Evolutionary conservation across 2,113 vertebrate species (phyloP).

Genomic region (Phodopus roborovskii): DNA sequence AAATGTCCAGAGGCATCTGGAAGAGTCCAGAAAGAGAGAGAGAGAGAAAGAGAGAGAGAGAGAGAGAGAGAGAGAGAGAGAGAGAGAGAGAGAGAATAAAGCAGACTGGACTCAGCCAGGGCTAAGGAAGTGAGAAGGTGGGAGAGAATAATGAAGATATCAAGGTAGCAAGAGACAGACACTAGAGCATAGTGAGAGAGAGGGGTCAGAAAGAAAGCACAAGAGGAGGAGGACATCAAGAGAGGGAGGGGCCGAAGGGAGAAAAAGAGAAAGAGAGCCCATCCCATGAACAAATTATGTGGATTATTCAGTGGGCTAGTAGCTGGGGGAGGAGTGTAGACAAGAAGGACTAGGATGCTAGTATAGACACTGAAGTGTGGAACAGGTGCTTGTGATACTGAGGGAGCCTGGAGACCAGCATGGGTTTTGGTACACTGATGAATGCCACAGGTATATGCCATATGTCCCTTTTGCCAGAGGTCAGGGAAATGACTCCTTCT

Average conservation of each 20-base stretch:
- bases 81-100: not conserved
- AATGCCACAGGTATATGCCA: not conserved
- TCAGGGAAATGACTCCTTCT: not conserved
- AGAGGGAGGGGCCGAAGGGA: not conserved
- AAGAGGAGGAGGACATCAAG: not conserved
- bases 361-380: not conserved
- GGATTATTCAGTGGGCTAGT: not conserved
- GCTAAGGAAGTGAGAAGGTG: not conserved
- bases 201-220: too few species aligned
- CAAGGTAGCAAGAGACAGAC: not conserved
- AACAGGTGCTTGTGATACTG: not conserved
- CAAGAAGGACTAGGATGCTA: not conserved
- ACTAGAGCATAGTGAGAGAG: not conserved
- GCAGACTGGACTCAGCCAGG: not conserved
- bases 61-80: too few species aligned
- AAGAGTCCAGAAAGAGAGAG: too few species aligned
- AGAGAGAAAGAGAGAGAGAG: too few species aligned
- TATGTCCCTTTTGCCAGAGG: not conserved
- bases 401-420: not conserved
- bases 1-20: not conserved
- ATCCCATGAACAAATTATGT: not conserved
- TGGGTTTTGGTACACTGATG: not conserved
- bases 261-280: not conserved
- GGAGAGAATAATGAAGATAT: not conserved
- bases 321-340: not conserved